Base-by-base conservation (phyloP, 2,888 invertebrate genomes). In the Orthosia cruda region DNA sequence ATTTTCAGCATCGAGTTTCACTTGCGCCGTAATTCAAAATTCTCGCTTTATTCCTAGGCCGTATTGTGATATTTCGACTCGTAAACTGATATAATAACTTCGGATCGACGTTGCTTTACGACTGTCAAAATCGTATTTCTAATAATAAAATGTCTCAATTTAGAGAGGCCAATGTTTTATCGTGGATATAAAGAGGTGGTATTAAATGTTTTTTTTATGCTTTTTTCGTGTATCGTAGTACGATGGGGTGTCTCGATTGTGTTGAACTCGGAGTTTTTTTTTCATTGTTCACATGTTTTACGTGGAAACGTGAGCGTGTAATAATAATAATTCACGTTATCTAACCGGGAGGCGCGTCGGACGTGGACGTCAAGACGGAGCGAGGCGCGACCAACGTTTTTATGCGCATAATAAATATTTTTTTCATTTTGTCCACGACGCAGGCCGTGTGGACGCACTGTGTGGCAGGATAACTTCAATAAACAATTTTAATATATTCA, bases 61-160 rank as follows among this genome's bases (percentile, higher is more conserved):
- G 90, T 91, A 93, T 94, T 94, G 92, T 94, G 89, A 93, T 95
- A 93, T 94, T 94, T 91, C 83, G 87, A 92, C 91, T 95, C 95
- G 93, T 96, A 95, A 96, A 95, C 92, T 87, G 89, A 92, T 92
- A 95, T 94, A 94, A 95, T 95, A 95, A 94, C 95, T 92, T 86
- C 77, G 91, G 92, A 91, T 93, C 92, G 89, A 90, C 92, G 92
- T 89, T 91, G 91, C 90, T 96, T 96, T 96, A 96, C 92, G 95
- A 94, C 95, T 91, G 93, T 95, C 94, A 94, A 96, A 96, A 96
- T 94, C 94, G 94, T 95, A 95, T 96, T 95, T 94, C 95, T 95
- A 95, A 96, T 95, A 96, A 95, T 95, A 96, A 96, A 96, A 95
- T 92, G 94, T 94, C 96, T 95, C 95, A 95, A 96, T 96, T 95